Base-by-base conservation (phyloP, 2,888 invertebrate genomes). In the Himalopsyche tibetana region DNA sequence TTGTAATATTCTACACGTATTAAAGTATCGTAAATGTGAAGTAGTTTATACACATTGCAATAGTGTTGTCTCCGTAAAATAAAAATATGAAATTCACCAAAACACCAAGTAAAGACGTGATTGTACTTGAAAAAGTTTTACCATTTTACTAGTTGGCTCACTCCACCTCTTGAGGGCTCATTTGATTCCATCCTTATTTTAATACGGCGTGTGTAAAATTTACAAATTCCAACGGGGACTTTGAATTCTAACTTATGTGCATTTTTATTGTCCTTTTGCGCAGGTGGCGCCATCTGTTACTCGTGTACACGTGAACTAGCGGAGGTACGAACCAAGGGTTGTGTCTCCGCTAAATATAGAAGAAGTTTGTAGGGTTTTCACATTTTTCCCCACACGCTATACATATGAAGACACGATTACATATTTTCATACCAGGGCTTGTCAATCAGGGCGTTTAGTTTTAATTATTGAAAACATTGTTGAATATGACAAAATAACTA, bases 221-320 rank as follows among this genome's bases (percentile, higher is more conserved):
- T 63, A 63, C 63, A 80, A 45, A 82, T 55, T 36, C 56, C 4
- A 28, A 84, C 12, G 28, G 42, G 80, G 80, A 42, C 28, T 45
- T 79, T 63, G 63, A 28, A 63, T 63, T 51, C 36, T 56, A 56
- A 38, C 63, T n/a, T 80, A 84, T 38, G 17, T 84, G 55, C 82
- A 83, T 80, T 85, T 88, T 88, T 85, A 85, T 86, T 56, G 84
- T 87, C 80, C 17, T 86, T 80, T 83, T n/a, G 79, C 38, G 84
- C 83, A 74, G 55, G 84, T 74, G 87, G 82, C 87, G 88, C 82
- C 88, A 88, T 88, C 88, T 88, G 85, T 87, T 85, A 82, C 83
- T 63, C 56, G 40, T 42, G 80, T 83, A 28, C 63, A 84, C 84
- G 82, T 82, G 51, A 82, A 55, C 80, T 15, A 36, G 55, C 84